Percentiles rank a stretch among this genome's conserved stretches.
Evolutionary conservation across 64 coral and sea anemone genomes (phyloP).

Genomic region (Cladopsammia gracilis): DNA sequence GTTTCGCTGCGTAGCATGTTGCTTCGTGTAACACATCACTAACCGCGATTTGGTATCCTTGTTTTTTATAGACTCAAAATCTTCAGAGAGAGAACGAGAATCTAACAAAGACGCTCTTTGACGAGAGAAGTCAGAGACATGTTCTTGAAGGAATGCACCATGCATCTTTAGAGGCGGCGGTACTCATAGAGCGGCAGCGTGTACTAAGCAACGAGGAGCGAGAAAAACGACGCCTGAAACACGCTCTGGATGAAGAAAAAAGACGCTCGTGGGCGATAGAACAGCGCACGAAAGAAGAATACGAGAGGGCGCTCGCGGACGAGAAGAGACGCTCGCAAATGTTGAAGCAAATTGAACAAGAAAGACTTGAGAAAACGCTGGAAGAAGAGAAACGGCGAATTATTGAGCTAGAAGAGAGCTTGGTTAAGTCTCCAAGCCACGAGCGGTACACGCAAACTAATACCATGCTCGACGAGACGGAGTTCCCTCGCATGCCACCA

Average conservation of each 20-base stretch:
- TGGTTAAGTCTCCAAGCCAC: constrained; percentile 25
- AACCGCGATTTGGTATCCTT: background rate
- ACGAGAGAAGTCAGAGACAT: constrained; percentile 68
- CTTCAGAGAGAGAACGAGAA: constrained; percentile 72
- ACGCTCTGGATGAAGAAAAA: constrained; percentile 79
- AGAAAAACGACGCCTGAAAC: constrained; percentile 49
- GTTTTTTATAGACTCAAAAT: constrained; percentile 56
- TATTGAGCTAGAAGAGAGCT: background rate
- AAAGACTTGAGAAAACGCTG: constrained; percentile 68
- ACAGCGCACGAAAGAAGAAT: constrained; percentile 72
- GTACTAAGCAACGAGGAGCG: constrained; percentile 39
- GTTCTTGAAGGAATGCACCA: constrained; percentile 63
- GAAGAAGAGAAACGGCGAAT: constrained; percentile 57
- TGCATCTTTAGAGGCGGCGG: constrained; percentile 56
- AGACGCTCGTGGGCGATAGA: constrained; percentile 65
- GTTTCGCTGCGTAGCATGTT: too few relatives aligned
- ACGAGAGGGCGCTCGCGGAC: constrained; percentile 72
- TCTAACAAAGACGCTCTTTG: constrained; percentile 69
- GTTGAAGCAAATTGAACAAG: constrained; percentile 50
- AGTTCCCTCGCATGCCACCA: constrained; percentile 51
- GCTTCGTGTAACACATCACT: too few relatives aligned
- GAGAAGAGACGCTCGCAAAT: constrained; percentile 26
- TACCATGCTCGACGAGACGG: constrained; percentile 17
- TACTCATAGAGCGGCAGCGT: constrained; percentile 63
- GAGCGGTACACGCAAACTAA: constrained; percentile 35